phyloP scores from a whole-genome alignment of 2,113 vertebrate species.

The Elephantulus edwardii region DNA sequence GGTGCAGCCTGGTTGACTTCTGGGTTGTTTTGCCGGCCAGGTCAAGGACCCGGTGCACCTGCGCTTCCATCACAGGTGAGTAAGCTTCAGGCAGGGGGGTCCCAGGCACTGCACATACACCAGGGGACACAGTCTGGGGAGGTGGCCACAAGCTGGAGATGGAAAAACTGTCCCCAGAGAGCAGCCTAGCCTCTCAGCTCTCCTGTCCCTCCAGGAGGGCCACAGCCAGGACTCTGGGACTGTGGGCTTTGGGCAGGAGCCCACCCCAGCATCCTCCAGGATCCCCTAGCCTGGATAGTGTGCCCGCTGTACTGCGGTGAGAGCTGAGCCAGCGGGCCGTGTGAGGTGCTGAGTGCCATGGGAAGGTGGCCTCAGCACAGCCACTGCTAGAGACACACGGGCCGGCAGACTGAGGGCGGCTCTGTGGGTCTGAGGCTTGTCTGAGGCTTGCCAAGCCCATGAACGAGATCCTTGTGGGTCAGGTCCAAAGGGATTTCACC shows the following conservation, averaged over 20 bases:
- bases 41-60: not conserved
- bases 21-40: not conserved
- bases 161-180: not conserved
- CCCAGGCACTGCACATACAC: not conserved
- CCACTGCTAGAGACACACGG: accelerated
- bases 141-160: not conserved
- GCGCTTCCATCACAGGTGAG: not conserved
- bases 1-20: too few species aligned
- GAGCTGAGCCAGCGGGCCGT: too few species aligned
- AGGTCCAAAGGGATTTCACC: not conserved
- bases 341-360: too few species aligned
- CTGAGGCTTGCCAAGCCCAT: accelerated
- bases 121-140: not conserved
- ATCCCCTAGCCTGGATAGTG: too few species aligned
- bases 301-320: too few species aligned
- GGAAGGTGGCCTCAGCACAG: accelerated
- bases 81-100: not conserved
- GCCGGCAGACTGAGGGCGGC: accelerated
- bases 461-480: not conserved
- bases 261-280: too few species aligned
- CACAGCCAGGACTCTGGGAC: not conserved
- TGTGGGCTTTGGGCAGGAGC: accelerated
- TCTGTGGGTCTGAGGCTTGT: not conserved
- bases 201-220: not conserved
- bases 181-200: not conserved